phyloP scores from a whole-genome alignment of 2,797 vertebrate species.

The Xiphorhynchus erythropygius region DNA sequence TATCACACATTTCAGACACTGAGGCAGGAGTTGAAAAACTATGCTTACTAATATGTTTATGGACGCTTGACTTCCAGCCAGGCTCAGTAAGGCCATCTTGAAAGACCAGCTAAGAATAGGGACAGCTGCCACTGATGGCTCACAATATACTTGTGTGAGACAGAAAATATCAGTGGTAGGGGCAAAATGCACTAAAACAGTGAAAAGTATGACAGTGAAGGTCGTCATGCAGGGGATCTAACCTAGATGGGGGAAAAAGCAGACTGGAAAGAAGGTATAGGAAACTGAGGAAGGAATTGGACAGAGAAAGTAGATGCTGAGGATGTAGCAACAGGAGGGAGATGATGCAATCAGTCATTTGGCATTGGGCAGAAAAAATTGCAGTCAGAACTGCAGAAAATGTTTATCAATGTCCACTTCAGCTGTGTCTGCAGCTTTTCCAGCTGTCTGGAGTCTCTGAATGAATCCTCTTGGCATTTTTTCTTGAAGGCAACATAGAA shows the following conservation, averaged over 20 bases:
- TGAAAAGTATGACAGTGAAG: neutral
- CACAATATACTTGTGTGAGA: neutral
- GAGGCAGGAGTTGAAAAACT: neutral
- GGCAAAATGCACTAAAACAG: neutral
- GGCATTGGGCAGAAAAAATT: neutral
- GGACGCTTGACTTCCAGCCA: neutral
- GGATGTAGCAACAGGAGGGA: neutral
- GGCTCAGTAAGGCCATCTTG: neutral
- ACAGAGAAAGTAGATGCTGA: neutral
- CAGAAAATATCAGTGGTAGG: neutral
- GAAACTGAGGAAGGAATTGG: neutral
- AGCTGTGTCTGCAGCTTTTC: constrained; percentile 49
- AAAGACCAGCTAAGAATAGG: neutral
- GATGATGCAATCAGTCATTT: neutral
- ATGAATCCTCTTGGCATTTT: constrained; percentile 28
- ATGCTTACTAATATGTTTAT: neutral
- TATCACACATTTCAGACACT: neutral
- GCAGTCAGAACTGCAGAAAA: neutral
- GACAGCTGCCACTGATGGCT: neutral
- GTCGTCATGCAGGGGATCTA: neutral
- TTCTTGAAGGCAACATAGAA: constrained; percentile 2
- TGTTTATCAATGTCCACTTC: constrained; percentile 39
- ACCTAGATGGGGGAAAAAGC: neutral
- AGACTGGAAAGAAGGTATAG: neutral
- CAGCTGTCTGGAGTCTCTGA: constrained; percentile 22